A percentile compares a stretch with the other conserved stretches of the same genome.
phyloP scores from a whole-genome alignment of 2,797 vertebrate species.

The Fratercula arctica region DNA sequence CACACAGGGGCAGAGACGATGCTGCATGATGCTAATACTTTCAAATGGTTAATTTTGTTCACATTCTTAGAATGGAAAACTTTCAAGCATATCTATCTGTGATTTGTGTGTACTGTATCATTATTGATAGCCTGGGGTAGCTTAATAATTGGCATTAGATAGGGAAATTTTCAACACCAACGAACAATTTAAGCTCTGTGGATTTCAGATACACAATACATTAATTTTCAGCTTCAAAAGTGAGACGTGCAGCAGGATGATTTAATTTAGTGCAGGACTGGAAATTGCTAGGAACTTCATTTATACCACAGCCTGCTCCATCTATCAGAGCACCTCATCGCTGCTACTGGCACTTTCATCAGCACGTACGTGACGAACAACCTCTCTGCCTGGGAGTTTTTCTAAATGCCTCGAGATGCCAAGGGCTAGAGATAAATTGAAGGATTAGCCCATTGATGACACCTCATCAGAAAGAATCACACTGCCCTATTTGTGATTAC shows the following conservation, averaged over 20 bases:
- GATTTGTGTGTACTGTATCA: background rate
- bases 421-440: background rate
- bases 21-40: background rate
- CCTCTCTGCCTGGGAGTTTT: background rate
- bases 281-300: constrained; percentile 6
- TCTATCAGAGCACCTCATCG: background rate
- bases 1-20: background rate
- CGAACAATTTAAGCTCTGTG: background rate
- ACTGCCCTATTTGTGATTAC: background rate
- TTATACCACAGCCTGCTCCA: background rate
- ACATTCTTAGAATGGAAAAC: background rate
- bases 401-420: background rate
- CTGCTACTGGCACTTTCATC: background rate
- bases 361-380: background rate
- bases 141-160: constrained; percentile 55
- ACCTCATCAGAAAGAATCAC: background rate
- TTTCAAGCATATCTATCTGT: background rate
- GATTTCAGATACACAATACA: background rate
- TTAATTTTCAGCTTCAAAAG: background rate
- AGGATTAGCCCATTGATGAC: background rate
- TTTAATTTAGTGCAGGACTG: background rate
- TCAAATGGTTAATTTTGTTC: constrained; percentile 33
- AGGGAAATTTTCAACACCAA: constrained; percentile 27
- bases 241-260: background rate
- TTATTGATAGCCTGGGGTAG: constrained; percentile 41